phyloP scores from a whole-genome alignment of 2,797 vertebrate genomes.

The Buphagus erythrorhynchus region DNA sequence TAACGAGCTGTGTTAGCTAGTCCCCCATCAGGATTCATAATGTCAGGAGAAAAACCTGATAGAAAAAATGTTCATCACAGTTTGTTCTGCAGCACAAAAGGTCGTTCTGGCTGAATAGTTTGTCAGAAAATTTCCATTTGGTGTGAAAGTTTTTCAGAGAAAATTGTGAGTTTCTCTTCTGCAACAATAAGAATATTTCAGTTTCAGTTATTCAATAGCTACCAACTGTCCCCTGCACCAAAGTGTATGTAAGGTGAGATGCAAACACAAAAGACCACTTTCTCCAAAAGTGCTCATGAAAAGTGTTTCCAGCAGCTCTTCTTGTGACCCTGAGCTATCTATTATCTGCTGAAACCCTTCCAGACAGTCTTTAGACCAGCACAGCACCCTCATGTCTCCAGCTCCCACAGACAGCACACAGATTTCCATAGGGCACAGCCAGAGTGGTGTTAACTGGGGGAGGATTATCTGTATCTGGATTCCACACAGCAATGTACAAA shows the following conservation, averaged over 20 bases:
- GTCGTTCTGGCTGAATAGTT: not conserved
- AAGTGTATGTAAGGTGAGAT: rapidly evolving
- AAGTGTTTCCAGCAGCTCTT: not conserved
- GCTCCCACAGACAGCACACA: not conserved
- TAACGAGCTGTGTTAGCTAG: not conserved
- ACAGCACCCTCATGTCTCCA: not conserved
- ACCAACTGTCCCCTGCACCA: not conserved
- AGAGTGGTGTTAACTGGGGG: not conserved
- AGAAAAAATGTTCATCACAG: not conserved
- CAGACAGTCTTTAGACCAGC: not conserved
- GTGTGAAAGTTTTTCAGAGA: not conserved
- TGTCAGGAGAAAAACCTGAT: slow-evolving; percentile 8
- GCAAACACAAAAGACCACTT: not conserved
- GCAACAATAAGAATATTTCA: not conserved
- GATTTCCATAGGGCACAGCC: not conserved
- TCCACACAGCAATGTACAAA: not conserved
- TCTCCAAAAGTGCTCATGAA: not conserved
- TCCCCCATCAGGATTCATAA: slow-evolving; percentile 12
- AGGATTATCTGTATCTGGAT: not conserved
- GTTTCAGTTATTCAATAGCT: not conserved
- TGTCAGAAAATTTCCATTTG: not conserved
- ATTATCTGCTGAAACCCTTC: not conserved
- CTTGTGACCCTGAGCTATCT: not conserved
- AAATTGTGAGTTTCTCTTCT: not conserved
- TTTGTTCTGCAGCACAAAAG: slow-evolving; percentile 22